These are phyloP conservation scores for Sebastes aleutianus DNA, from an alignment of 2,797 vertebrate species.

Conservation along the genomic window DNA sequence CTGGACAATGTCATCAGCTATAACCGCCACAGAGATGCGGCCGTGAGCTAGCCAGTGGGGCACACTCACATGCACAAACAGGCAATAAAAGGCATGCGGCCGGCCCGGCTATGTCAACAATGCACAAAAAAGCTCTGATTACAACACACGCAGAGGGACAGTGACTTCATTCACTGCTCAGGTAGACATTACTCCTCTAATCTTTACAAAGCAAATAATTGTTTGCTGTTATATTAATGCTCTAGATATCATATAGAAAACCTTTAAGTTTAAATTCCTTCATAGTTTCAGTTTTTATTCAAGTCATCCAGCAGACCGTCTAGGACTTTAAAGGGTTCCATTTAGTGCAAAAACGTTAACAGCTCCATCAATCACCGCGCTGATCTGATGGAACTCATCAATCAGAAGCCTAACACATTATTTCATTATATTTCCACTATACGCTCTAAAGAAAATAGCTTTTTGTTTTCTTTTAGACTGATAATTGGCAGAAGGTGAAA, in stretches of 20 bases:
- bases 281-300: conserved; percentile 3
- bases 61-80: no score
- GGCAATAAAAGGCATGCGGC: no score
- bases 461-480: not conserved
- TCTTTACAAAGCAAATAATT: no score
- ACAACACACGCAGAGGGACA: no score
- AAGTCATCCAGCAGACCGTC: conserved; percentile 15
- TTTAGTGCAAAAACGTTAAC: conserved; percentile 23
- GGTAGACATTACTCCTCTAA: no score
- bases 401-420: conserved; percentile 34
- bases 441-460: not conserved
- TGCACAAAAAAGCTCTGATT: no score
- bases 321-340: not conserved
- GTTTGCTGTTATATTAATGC: not conserved
- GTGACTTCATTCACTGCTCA: no score
- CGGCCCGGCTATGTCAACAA: no score
- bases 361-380: conserved; percentile 40
- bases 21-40: no score
- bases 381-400: conserved; percentile 43
- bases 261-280: not conserved
- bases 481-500: not conserved
- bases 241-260: no score
- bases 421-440: conserved; percentile 31
- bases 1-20: no score
- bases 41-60: no score